Percentiles rank a stretch among this genome's conserved stretches.
phyloP scores from a whole-genome alignment of 1,140 invertebrate genomes.

The Bombus difficillimus region DNA sequence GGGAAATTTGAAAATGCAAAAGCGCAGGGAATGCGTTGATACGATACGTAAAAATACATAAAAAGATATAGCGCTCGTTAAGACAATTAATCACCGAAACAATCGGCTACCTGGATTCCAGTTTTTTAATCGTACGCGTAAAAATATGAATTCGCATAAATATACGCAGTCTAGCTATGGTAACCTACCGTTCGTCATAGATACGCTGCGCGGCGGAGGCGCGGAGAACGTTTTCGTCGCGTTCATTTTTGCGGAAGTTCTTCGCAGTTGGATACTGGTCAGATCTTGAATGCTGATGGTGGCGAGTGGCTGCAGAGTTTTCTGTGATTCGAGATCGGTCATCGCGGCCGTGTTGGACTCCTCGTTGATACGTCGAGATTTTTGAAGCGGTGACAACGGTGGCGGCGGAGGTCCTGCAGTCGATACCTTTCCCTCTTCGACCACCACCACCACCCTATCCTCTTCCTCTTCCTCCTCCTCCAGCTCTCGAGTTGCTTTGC shows the following conservation, averaged over 20 bases:
- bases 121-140: too few species aligned
- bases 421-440: constrained; percentile 63
- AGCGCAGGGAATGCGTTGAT: too few species aligned
- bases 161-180: too few species aligned
- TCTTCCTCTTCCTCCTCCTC: constrained; percentile 55
- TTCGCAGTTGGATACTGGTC: constrained; percentile 90
- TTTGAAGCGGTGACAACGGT: constrained; percentile 82
- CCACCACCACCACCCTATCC: constrained; percentile 57
- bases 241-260: constrained; percentile 87
- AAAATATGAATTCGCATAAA: too few species aligned
- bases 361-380: constrained; percentile 68
- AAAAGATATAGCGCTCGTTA: too few species aligned
- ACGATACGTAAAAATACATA: too few species aligned
- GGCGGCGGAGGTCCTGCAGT: constrained; percentile 83
- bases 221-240: constrained; percentile 91
- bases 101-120: too few species aligned
- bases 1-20: too few species aligned
- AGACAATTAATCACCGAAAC: too few species aligned
- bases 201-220: constrained; percentile 87
- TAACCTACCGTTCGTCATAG: constrained; percentile 83
- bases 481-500: constrained; percentile 17
- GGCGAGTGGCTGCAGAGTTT: constrained; percentile 87
- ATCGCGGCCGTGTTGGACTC: constrained; percentile 33
- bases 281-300: constrained; percentile 94
- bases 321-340: constrained; percentile 75